phyloP scores from a whole-genome alignment of 2,888 invertebrate genomes.

The Phengaris arion region DNA sequence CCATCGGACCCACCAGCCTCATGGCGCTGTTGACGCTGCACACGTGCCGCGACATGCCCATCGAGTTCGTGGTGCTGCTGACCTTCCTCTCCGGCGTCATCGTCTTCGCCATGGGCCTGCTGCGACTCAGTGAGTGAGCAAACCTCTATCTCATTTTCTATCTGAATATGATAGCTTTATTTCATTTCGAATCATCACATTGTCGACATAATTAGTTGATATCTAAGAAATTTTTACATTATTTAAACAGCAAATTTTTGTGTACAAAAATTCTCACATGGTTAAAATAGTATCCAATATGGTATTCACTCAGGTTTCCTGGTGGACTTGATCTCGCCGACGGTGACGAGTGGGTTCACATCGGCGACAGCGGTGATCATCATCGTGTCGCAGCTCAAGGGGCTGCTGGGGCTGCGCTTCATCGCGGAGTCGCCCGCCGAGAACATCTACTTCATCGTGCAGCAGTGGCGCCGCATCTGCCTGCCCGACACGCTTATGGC shows the following conservation, averaged over 20 bases:
- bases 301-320: conserved; percentile 84
- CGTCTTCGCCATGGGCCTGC: conserved; percentile 88
- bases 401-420: conserved; percentile 84
- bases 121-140: conserved; percentile 83
- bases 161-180: too few relatives aligned
- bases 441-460: conserved; percentile 73
- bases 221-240: too few relatives aligned
- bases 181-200: too few relatives aligned
- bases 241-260: too few relatives aligned
- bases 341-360: conserved; percentile 91
- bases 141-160: too few relatives aligned
- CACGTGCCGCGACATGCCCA: conserved; percentile 83
- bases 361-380: conserved; percentile 91
- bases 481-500: conserved; percentile 83
- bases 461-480: conserved; percentile 72
- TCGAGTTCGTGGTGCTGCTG: conserved; percentile 86
- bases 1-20: conserved; percentile 95
- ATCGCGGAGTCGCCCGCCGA: conserved; percentile 83
- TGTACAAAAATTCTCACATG: too few relatives aligned
- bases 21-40: conserved; percentile 92
- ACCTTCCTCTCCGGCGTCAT: conserved; percentile 88
- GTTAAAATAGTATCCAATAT: not conserved
- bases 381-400: conserved; percentile 86
- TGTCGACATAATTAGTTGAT: too few relatives aligned
- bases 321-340: conserved; percentile 90